Evolutionary conservation across 1,140 invertebrate genomes (phyloP), one percentile per base, ranked within the genome.

Genomic region (Ganaspis sp.): DNA sequence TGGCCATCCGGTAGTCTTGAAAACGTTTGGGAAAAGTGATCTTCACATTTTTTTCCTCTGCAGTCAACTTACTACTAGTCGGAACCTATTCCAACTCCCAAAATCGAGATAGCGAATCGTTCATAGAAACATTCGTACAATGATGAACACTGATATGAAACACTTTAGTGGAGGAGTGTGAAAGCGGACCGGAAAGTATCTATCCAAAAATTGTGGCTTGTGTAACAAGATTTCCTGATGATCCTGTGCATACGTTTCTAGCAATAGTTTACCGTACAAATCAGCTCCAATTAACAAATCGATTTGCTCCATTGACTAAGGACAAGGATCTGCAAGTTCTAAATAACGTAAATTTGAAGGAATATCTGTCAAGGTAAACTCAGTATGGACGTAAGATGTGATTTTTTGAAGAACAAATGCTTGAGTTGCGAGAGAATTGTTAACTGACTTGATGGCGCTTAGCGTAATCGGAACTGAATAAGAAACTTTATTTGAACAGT

Each of bases 21-120:
- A 92, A 91, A 29, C 87, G 64, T 19, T 83, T 49, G 9, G 90
- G 29, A 2, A 34, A 6, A n/a, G n/a, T n/a, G n/a, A n/a, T n/a
- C n/a, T n/a, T n/a, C n/a, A n/a, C n/a, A n/a, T n/a, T n/a, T n/a
- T n/a, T n/a, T n/a, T n/a, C n/a, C n/a, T n/a, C n/a, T n/a, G n/a
- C n/a, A n/a, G n/a, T n/a, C n/a, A n/a, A n/a, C n/a, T n/a, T n/a
- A n/a, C n/a, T n/a, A n/a, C n/a, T n/a, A n/a, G n/a, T n/a, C n/a
- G n/a, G n/a, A n/a, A n/a, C n/a, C n/a, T n/a, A n/a, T 42, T 42
- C 9, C 40, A 42, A 2, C 9, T 42, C 40, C 40, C 40, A 34
- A 9, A 11, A 42, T 12, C n/a, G n/a, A n/a, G n/a, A 3, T 42
- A 42, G 9, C 9, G 11, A 9, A 6, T 2, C 6, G 29, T 34